These are phyloP conservation scores for Eurytoma californica DNA, from an alignment of 2,888 invertebrate species.

Conservation along the genomic window DNA sequence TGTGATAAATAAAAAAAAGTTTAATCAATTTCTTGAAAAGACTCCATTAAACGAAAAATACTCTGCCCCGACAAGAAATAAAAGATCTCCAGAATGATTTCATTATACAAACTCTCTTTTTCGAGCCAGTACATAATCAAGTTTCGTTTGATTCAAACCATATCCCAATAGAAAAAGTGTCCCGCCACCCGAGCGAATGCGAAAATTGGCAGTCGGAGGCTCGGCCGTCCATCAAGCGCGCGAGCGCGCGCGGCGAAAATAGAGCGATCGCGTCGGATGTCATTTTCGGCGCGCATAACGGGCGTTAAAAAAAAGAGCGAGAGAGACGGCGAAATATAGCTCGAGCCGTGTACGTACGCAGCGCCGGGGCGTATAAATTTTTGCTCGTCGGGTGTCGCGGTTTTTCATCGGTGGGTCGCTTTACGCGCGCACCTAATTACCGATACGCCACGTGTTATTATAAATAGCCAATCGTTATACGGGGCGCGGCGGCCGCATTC, in stretches of 20 bases:
- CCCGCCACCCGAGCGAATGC: too few relatives aligned
- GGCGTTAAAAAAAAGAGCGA: conserved; percentile 3
- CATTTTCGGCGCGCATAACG: conserved; percentile 7
- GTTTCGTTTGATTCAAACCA: too few relatives aligned
- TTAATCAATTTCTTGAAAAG: too few relatives aligned
- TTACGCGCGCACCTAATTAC: conserved; percentile 72
- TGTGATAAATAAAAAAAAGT: too few relatives aligned
- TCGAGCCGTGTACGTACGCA: background rate
- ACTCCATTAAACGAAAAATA: too few relatives aligned
- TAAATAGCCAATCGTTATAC: conserved; percentile 75
- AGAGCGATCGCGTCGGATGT: conserved; percentile 19
- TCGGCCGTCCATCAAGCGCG: conserved; percentile 47
- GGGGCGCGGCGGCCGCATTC: conserved; percentile 63
- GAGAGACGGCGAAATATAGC: background rate
- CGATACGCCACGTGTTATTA: conserved; percentile 74
- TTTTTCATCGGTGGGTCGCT: conserved; percentile 62
- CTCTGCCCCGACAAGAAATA: too few relatives aligned
- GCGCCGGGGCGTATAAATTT: conserved; percentile 21
- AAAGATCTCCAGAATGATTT: too few relatives aligned
- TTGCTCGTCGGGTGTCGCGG: conserved; percentile 55
- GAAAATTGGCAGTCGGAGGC: too few relatives aligned
- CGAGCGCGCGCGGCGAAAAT: background rate
- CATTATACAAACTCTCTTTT: too few relatives aligned
- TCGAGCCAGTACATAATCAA: too few relatives aligned
- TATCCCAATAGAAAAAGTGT: too few relatives aligned